Percentiles rank a stretch among this genome's conserved stretches.
phyloP scores from a whole-genome alignment of 2,113 vertebrate species.

The Panurus biarmicus region DNA sequence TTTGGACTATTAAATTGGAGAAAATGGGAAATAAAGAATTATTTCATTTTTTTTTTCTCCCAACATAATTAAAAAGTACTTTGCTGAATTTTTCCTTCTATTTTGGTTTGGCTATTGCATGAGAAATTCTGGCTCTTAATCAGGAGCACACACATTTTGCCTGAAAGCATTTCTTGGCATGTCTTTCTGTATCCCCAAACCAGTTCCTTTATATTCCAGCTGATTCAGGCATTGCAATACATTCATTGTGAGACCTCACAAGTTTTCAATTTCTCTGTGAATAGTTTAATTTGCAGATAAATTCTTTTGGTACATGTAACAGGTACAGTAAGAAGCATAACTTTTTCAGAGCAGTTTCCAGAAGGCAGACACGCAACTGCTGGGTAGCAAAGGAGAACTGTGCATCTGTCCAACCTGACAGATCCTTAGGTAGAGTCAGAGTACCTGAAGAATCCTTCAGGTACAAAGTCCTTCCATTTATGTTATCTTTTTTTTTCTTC shows the following conservation, averaged over 20 bases:
- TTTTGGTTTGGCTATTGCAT: neutral
- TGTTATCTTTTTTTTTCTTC: neutral
- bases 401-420: neutral
- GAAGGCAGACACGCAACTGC: neutral
- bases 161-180: neutral
- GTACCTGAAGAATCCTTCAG: neutral
- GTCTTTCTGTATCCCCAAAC: neutral
- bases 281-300: neutral
- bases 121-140: neutral
- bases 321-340: neutral
- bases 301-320: neutral
- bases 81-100: neutral
- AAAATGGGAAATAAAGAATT: neutral
- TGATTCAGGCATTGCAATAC: neutral
- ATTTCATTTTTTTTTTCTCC: accelerated
- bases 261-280: neutral
- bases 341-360: neutral
- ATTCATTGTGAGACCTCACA: neutral
- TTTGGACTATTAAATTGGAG: neutral
- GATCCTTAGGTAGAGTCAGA: neutral
- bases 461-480: neutral
- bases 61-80: neutral
- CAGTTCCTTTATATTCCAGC: neutral
- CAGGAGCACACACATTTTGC: neutral
- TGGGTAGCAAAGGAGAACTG: neutral